A percentile compares a stretch with the other conserved stretches of the same genome.
phyloP scores from a whole-genome alignment of 2,113 vertebrate species.

The Perognathus longimembris region DNA sequence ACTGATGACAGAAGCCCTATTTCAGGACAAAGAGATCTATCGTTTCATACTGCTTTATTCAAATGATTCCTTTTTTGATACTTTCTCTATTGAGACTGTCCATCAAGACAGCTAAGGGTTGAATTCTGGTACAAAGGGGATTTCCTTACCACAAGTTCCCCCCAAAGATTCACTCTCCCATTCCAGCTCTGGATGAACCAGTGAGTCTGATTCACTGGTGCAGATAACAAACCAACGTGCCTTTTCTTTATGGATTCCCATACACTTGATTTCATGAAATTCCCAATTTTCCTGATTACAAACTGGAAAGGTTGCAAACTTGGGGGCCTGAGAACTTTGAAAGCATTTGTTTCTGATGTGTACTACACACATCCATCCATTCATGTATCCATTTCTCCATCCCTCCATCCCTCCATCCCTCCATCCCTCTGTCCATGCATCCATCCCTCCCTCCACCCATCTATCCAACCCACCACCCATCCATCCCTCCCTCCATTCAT shows the following conservation, averaged over 20 bases:
- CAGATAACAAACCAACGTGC: neutral
- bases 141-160: neutral
- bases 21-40: neutral
- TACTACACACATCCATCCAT: neutral
- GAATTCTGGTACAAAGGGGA: neutral
- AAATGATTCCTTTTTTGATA: neutral
- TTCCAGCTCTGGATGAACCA: neutral
- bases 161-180: neutral
- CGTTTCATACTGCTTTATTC: neutral
- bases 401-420: no score
- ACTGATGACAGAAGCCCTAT: neutral
- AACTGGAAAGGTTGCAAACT: neutral
- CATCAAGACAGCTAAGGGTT: neutral
- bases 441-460: fast-evolving
- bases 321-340: neutral
- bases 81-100: neutral
- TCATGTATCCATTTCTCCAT: no score
- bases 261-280: neutral
- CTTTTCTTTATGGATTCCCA: neutral
- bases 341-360: neutral
- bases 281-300: neutral
- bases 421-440: neutral
- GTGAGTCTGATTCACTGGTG: no score
- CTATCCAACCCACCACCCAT: fast-evolving
- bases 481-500: neutral